A percentile compares a stretch with the other conserved stretches of the same genome.
phyloP scores from a whole-genome alignment of 2,797 vertebrate species.

The Onychomys arenicola region DNA sequence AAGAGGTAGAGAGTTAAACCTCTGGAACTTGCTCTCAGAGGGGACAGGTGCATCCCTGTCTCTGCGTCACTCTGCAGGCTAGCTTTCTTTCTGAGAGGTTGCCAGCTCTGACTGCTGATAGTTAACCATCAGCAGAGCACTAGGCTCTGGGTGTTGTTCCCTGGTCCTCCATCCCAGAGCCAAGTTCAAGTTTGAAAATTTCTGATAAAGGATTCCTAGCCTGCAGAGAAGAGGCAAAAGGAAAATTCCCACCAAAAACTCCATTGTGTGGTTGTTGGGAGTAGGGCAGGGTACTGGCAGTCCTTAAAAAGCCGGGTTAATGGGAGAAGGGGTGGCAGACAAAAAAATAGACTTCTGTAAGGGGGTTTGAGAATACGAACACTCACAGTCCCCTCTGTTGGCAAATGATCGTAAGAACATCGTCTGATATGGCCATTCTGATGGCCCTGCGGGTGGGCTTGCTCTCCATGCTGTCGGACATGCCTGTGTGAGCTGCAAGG shows the following conservation, averaged over 20 bases:
- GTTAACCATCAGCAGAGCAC: background rate
- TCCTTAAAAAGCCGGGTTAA: background rate
- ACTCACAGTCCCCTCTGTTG: background rate
- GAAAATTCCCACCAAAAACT: conserved; percentile 40
- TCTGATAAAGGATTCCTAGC: background rate
- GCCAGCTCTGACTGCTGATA: background rate
- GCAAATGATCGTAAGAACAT: background rate
- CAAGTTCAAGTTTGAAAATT: conserved; percentile 6
- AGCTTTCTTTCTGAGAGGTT: background rate
- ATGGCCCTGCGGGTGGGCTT: no score
- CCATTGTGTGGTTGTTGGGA: background rate
- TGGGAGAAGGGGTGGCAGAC: background rate
- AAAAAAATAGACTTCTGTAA: background rate
- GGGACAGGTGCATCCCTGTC: background rate
- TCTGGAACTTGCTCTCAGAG: background rate
- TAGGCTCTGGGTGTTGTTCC: background rate
- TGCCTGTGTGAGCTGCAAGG: background rate
- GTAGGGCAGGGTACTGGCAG: rapidly evolving
- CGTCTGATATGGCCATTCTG: background rate
- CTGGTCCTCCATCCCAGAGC: background rate
- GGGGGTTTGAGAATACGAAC: background rate
- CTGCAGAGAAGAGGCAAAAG: background rate
- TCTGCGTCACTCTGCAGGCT: background rate
- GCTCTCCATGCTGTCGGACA: background rate
- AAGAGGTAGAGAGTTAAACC: background rate